Evolutionary conservation across 30 jellyfish, hydroid and myxozoan genomes (phyloP).

Genomic region (Clytia hemisphaerica): DNA sequence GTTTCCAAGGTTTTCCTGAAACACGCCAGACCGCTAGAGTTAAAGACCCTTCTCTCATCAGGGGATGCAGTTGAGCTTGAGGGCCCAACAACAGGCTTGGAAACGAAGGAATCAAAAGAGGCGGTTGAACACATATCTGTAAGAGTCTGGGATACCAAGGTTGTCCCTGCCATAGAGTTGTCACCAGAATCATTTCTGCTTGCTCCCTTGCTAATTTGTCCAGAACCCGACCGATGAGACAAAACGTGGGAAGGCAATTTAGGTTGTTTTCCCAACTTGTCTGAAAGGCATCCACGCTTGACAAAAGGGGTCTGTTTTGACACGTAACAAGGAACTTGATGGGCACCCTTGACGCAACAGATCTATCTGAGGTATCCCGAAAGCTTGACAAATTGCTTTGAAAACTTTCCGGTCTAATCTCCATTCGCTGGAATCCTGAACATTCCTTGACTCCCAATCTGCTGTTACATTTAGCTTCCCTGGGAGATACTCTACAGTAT

Average conservation of each 20-base stretch:
- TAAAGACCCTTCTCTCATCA: slow-evolving; percentile 2
- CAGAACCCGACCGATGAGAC: slow-evolving; percentile 23
- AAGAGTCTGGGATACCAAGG: slow-evolving; percentile 30
- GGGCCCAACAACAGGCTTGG: slow-evolving; percentile 13
- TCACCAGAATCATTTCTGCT: slow-evolving; percentile 9
- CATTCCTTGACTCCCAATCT: slow-evolving; percentile 28
- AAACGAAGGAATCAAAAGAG: slow-evolving; percentile 4
- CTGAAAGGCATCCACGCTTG: slow-evolving; percentile 30
- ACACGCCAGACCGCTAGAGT: slow-evolving; percentile 36
- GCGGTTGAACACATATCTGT: slow-evolving; percentile 16
- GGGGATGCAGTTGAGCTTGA: slow-evolving; percentile 25
- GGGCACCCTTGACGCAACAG: too few species aligned
- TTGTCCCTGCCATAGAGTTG: slow-evolving; percentile 26
- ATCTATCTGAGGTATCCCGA: slow-evolving; percentile 26
- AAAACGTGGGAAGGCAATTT: slow-evolving; percentile 42
- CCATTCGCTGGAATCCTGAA: slow-evolving; percentile 45
- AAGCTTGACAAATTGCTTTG: slow-evolving; percentile 10
- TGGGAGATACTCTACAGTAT: slow-evolving; percentile 36
- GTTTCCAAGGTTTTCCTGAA: slow-evolving; percentile 12
- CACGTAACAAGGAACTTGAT: too few species aligned
- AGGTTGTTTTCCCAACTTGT: slow-evolving; percentile 23
- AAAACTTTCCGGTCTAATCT: slow-evolving; percentile 7
- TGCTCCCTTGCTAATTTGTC: slow-evolving; percentile 3
- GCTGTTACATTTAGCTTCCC: slow-evolving; percentile 19
- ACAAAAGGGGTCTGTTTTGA: slow-evolving; percentile 28